Base-by-base conservation (phyloP, 2,113 vertebrate genomes). In the Hydrochoerus hydrochaeris region DNA sequence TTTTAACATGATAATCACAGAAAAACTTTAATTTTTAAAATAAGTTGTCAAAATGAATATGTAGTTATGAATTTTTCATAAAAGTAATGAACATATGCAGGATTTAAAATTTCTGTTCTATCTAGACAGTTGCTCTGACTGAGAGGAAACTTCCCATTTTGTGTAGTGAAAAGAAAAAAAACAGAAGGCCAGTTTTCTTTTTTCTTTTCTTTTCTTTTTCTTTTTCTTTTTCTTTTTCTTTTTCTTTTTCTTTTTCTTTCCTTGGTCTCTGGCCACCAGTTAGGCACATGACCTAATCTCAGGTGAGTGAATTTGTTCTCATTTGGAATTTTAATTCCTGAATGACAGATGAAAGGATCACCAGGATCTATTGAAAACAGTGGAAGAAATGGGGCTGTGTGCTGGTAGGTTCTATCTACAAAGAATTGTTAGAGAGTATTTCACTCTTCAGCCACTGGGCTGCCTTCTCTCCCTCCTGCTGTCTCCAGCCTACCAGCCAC, bases 11-110 rank as follows among this genome's bases (percentile, higher is more conserved):
- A 93, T 86, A 20, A 32, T 5, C 5, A 12, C 20, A 94, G 44
- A 77, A 96, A 88, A 95, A 60, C 13, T 3, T 57, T 41, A 16
- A 13, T 30, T 94, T 67, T 63, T 22, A 89, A 91, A 88, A 86
- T 49, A 91, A 63, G n/a, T 38, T 35, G 6, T 80, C 62, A 80
- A 81, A 78, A 81, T 88, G 20, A 60, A 32, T 30, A 32, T 62
- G 52, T 32, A 82, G 19, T 35, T 90, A 35, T 57, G 12, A 35
- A 35, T 87, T 75, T 95, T 88, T 54, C 73, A 91, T 28, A 94
- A 54, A 30, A 89, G 92, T 7, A 83, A 41, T 82, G 16, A 88
- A 60, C 3, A 69, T 41, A 78, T 89, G 4, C 14, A 94, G 41
- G 19, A 63, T 63, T 85, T 54, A 49, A n/a, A 96, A 80, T 63